Evolutionary conservation across 2,113 vertebrate genomes (phyloP).

Genomic region (Chloropsis cyanopogon): DNA sequence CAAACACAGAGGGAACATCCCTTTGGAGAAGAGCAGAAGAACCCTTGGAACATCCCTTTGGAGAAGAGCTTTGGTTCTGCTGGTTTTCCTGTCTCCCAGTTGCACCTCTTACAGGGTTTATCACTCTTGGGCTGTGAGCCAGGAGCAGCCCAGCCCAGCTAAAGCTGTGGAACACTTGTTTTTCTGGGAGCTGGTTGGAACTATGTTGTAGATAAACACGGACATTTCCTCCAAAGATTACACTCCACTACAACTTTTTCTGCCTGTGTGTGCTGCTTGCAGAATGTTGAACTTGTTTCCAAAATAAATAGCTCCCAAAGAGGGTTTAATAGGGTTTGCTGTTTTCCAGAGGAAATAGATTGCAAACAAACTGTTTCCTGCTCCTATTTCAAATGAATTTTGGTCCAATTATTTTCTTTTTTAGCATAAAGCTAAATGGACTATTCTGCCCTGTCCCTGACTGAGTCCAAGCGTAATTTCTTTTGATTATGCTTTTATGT

Average conservation of each 20-base stretch:
- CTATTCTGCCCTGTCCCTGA: slow-evolving; percentile 73
- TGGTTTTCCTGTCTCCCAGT: neutral
- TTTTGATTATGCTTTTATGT: slow-evolving; percentile 80
- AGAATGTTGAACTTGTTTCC: slow-evolving; percentile 70
- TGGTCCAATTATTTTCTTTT: slow-evolving; percentile 78
- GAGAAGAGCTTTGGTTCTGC: neutral
- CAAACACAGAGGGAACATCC: neutral
- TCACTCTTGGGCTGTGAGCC: neutral
- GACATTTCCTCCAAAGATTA: slow-evolving; percentile 31
- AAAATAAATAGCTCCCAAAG: slow-evolving; percentile 77
- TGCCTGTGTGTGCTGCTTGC: slow-evolving; percentile 11
- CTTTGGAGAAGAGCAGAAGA: neutral
- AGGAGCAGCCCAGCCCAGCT: neutral
- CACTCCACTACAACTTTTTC: neutral
- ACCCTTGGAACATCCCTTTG: neutral
- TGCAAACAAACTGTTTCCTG: slow-evolving; percentile 78
- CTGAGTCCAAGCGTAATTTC: slow-evolving; percentile 75
- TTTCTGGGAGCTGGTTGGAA: slow-evolving; percentile 33
- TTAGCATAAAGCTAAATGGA: slow-evolving; percentile 79
- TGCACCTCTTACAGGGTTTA: neutral
- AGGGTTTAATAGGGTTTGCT: slow-evolving; percentile 71
- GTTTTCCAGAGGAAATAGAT: slow-evolving; percentile 74
- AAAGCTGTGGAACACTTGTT: neutral
- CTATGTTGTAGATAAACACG: neutral
- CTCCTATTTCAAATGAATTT: slow-evolving; percentile 78